Evolutionary conservation across 2,113 vertebrate genomes (phyloP).

Genomic region (Malurus cyaneus): DNA sequence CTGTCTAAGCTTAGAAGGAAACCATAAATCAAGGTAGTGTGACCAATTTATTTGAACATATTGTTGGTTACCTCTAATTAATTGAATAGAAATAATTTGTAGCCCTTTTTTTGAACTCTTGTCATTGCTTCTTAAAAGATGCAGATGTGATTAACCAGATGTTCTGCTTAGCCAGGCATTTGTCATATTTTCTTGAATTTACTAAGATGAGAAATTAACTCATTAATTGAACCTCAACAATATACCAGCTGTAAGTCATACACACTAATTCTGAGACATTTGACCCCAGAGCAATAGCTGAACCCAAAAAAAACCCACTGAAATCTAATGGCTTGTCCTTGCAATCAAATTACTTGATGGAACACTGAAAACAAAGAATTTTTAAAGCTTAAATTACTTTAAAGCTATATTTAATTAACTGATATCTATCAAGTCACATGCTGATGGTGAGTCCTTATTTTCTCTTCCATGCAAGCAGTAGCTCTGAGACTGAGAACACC

Average conservation of each 20-base stretch:
- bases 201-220: neutral
- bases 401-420: neutral
- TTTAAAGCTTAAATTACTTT: slow-evolving; percentile 7
- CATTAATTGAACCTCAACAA: neutral
- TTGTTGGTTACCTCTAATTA: neutral
- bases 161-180: neutral
- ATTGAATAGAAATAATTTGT: neutral
- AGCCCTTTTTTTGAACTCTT: neutral
- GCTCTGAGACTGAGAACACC: neutral
- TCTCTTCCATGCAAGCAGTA: neutral
- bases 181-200: neutral
- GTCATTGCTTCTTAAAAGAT: neutral
- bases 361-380: neutral
- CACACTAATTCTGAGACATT: neutral
- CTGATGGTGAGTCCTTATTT: neutral
- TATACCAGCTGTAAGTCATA: neutral
- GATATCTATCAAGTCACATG: neutral
- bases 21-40: neutral
- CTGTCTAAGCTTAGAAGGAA: neutral
- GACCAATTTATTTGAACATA: neutral
- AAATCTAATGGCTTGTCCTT: neutral
- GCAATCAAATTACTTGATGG: neutral
- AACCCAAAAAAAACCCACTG: neutral
- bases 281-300: neutral
- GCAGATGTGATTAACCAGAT: neutral